phyloP scores from a whole-genome alignment of 1,140 invertebrate genomes.

The Cherax quadricarinatus region DNA sequence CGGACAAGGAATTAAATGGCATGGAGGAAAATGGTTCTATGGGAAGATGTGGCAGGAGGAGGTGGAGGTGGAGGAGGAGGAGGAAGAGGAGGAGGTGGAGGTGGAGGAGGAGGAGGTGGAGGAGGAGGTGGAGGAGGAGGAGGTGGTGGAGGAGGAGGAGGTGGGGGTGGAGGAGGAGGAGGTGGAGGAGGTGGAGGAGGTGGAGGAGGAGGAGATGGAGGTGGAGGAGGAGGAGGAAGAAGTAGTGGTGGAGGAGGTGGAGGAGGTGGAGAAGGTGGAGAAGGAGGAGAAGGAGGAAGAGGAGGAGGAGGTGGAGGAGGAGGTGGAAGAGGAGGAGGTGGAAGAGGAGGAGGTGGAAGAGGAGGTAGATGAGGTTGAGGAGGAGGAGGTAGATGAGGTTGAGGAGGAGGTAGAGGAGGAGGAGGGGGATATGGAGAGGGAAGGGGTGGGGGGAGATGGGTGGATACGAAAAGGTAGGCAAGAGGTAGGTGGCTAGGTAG shows the following conservation, averaged over 20 bases:
- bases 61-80: not conserved
- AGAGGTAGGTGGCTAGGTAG: not conserved
- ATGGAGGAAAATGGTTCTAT: conserved; percentile 25
- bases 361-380: too few relatives aligned
- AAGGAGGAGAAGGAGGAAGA: too few relatives aligned
- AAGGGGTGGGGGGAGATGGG: not conserved
- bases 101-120: not conserved
- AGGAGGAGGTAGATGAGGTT: too few relatives aligned
- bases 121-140: not conserved
- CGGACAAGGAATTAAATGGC: conserved; percentile 61
- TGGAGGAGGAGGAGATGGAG: too few relatives aligned
- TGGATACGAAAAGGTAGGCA: too few relatives aligned
- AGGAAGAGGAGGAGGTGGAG: not conserved
- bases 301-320: too few relatives aligned
- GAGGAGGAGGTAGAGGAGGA: not conserved
- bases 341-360: too few relatives aligned
- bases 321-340: too few relatives aligned
- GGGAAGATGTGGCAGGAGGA: not conserved
- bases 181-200: too few relatives aligned
- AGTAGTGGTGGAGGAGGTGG: too few relatives aligned
- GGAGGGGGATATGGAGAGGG: not conserved
- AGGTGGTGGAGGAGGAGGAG: not conserved
- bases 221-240: too few relatives aligned
- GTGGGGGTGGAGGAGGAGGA: not conserved
- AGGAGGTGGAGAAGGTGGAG: too few relatives aligned